Evolutionary conservation across 2,888 invertebrate species (phyloP).

Genomic region (Hyposoter dolosus): DNA sequence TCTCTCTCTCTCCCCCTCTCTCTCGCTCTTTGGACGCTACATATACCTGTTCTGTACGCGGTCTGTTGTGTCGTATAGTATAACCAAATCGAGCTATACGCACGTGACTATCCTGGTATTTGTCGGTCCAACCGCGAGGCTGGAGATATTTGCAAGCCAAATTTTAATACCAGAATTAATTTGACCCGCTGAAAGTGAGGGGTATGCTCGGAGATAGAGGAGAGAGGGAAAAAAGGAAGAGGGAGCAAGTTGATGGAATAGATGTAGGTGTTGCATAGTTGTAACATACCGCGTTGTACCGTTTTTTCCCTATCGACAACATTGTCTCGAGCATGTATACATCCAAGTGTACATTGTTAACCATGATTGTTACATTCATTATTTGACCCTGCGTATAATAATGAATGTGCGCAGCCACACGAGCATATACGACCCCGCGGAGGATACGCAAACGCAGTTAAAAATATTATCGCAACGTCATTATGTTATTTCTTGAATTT

Average conservation of each 20-base stretch:
- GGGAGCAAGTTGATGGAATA: conserved; percentile 61
- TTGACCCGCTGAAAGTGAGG: conserved; percentile 81
- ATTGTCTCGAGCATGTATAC: conserved; percentile 2
- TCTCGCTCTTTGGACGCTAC: conserved; percentile 18
- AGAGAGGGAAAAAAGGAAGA: background rate
- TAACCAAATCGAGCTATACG: conserved; percentile 62
- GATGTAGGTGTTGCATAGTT: conserved; percentile 53
- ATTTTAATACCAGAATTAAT: conserved; percentile 85
- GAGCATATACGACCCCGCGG: background rate
- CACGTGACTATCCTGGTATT: conserved; percentile 71
- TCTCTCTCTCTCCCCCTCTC: conserved; percentile 38
- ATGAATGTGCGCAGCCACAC: background rate
- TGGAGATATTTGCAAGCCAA: conserved; percentile 85
- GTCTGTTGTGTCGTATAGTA: conserved; percentile 39
- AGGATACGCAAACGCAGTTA: background rate
- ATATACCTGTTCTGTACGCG: conserved; percentile 41
- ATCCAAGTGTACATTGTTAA: conserved; percentile 31
- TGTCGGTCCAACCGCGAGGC: conserved; percentile 78
- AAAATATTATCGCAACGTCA: background rate
- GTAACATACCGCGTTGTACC: conserved; percentile 47
- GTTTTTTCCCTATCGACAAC: conserved; percentile 48
- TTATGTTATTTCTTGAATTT: background rate
- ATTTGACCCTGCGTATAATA: conserved; percentile 20
- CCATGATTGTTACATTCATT: conserved; percentile 26
- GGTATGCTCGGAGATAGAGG: conserved; percentile 27